Evolutionary conservation across 2,797 vertebrate genomes (phyloP).

Genomic region (Coreius guichenoti): DNA sequence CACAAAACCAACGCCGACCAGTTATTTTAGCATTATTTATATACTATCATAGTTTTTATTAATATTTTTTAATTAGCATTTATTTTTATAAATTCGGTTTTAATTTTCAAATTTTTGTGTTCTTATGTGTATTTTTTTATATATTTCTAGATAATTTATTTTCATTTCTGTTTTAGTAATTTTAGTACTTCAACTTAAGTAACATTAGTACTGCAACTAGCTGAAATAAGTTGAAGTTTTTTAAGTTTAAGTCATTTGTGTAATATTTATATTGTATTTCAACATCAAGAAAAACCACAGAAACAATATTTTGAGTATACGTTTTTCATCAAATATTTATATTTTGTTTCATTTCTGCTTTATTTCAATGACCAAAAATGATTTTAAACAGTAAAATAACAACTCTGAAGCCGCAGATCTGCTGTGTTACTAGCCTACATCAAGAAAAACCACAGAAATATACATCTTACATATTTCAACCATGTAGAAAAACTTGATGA

Average conservation of each 20-base stretch:
- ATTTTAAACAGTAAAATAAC: neutral
- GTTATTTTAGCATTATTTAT: neutral
- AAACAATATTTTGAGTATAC: neutral
- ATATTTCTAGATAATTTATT: neutral
- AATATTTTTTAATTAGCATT: neutral
- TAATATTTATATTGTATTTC: neutral
- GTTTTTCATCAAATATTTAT: neutral
- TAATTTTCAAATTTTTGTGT: neutral
- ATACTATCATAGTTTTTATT: neutral
- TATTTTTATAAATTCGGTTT: neutral
- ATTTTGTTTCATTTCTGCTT: neutral
- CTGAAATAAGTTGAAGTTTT: neutral
- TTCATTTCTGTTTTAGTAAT: neutral
- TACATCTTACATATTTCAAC: neutral
- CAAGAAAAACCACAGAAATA: slow-evolving; percentile 5
- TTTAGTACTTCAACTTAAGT: neutral
- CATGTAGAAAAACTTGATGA: neutral
- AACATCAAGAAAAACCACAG: neutral
- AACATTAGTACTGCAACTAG: neutral
- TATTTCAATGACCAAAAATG: neutral
- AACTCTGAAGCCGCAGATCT: neutral
- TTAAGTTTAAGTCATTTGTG: neutral
- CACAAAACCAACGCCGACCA: neutral
- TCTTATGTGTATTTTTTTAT: neutral
- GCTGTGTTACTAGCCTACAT: neutral